phyloP scores from a whole-genome alignment of 2,113 vertebrate genomes.

The Myxocyprinus asiaticus region DNA sequence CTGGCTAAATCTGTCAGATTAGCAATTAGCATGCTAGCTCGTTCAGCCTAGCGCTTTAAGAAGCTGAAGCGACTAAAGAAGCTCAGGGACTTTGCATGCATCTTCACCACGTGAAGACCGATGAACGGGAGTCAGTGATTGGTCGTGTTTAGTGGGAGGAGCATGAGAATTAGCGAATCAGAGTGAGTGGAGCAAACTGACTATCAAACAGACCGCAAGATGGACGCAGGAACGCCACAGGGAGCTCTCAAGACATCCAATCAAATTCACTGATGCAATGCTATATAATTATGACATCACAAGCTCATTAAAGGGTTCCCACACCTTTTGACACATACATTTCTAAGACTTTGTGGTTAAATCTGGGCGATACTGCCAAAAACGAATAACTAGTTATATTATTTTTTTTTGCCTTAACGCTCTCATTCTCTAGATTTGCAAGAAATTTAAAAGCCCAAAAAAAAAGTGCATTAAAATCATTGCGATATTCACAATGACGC shows the following conservation, averaged over 20 bases:
- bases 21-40: neutral
- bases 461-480: too few relatives aligned
- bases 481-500: too few relatives aligned
- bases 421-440: too few relatives aligned
- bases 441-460: too few relatives aligned
- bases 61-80: slow-evolving; percentile 47
- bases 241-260: slow-evolving; percentile 21
- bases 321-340: neutral
- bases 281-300: neutral
- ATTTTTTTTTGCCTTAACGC: too few relatives aligned
- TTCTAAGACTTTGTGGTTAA: neutral
- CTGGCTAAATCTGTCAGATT: neutral
- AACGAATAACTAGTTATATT: too few relatives aligned
- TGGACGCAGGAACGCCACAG: slow-evolving; percentile 57
- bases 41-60: too few relatives aligned
- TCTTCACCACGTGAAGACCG: slow-evolving; percentile 68
- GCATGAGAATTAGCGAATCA: slow-evolving; percentile 66
- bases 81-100: slow-evolving; percentile 68
- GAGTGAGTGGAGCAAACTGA: slow-evolving; percentile 50
- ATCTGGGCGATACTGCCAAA: too few relatives aligned
- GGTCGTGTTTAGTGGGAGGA: slow-evolving; percentile 66
- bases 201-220: slow-evolving; percentile 53
- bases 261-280: slow-evolving; percentile 26
- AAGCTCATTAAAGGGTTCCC: neutral
- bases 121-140: slow-evolving; percentile 65